phyloP scores from a whole-genome alignment of 2,113 vertebrate species.

The Percina caprodes region DNA sequence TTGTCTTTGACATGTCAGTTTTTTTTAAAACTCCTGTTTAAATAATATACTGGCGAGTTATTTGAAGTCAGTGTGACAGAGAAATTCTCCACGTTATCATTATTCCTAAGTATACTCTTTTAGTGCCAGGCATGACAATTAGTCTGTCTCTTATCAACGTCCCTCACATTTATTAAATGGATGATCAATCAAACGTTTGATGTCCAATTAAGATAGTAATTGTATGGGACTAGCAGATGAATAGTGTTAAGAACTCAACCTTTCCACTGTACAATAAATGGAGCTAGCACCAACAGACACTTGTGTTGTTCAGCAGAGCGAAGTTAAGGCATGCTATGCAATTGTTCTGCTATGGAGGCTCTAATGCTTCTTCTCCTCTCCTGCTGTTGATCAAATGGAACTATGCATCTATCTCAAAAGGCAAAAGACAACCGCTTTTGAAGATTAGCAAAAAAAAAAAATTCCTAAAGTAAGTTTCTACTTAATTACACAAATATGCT shows the following conservation, averaged over 20 bases:
- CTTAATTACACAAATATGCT: constrained; percentile 30
- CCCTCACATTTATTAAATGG: constrained; percentile 61
- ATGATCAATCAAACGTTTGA: constrained; percentile 60
- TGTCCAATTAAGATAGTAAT: constrained; percentile 71
- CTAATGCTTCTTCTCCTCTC: neutral
- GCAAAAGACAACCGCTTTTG: constrained; percentile 1
- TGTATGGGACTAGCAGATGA: constrained; percentile 39
- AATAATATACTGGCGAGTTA: neutral
- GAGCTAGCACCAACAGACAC: constrained; percentile 27
- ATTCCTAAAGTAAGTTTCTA: neutral
- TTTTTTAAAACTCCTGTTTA: constrained; percentile 4
- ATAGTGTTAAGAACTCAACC: constrained; percentile 42
- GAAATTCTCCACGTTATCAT: constrained; percentile 11
- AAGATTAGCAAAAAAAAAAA: constrained; percentile 13
- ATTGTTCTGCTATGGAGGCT: neutral
- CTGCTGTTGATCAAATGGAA: constrained; percentile 39
- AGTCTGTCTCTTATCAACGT: constrained; percentile 52
- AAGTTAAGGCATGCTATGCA: constrained; percentile 17
- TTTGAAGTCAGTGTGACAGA: constrained; percentile 9
- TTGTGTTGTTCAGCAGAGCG: constrained; percentile 21
- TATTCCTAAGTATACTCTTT: constrained; percentile 33
- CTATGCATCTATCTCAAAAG: constrained; percentile 6
- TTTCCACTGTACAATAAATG: constrained; percentile 27
- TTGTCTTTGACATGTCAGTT: constrained; percentile 14
- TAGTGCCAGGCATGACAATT: constrained; percentile 45